A percentile compares a stretch with the other conserved stretches of the same genome.
phyloP scores from a whole-genome alignment of 2,113 vertebrate genomes.

The Acrocephalus kingi region DNA sequence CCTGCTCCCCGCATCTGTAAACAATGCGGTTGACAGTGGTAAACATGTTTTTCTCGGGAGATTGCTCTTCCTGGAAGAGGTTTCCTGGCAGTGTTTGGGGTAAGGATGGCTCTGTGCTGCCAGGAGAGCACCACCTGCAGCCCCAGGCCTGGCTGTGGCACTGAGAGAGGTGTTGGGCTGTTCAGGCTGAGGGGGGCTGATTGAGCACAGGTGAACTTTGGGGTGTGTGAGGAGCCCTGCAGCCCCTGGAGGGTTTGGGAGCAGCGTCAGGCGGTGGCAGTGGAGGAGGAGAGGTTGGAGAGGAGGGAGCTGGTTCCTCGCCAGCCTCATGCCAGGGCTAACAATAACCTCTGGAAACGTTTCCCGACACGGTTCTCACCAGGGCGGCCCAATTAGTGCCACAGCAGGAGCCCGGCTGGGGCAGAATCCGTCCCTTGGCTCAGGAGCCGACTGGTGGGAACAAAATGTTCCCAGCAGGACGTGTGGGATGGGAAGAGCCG shows the following conservation, averaged over 20 bases:
- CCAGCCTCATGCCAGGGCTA: conserved; percentile 62
- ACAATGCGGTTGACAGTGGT: neutral
- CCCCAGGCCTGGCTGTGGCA: fast-evolving
- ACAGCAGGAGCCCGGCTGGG: conserved; percentile 53
- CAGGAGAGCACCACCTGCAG: neutral
- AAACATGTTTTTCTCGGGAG: conserved; percentile 55
- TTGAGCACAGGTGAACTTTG: neutral
- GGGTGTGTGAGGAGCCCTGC: neutral
- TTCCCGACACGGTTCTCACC: conserved; percentile 36
- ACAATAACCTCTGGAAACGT: conserved; percentile 36
- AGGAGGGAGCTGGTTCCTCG: conserved; percentile 47
- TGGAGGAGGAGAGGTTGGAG: neutral
- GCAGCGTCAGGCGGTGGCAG: fast-evolving
- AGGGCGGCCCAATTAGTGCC: conserved; percentile 60
- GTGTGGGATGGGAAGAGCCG: neutral
- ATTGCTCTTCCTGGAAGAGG: conserved; percentile 31
- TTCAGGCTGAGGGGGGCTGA: neutral
- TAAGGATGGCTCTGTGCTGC: neutral
- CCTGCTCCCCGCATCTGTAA: neutral
- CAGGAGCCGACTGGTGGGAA: neutral
- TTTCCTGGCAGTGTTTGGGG: neutral
- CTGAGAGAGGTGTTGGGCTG: too few relatives aligned
- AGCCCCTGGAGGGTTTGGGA: neutral
- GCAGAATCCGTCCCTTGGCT: conserved; percentile 46
- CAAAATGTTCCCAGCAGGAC: conserved; percentile 39